Base-by-base conservation (phyloP, 35 echinoderm and acorn worm species). In the Apostichopus parvimensis region DNA sequence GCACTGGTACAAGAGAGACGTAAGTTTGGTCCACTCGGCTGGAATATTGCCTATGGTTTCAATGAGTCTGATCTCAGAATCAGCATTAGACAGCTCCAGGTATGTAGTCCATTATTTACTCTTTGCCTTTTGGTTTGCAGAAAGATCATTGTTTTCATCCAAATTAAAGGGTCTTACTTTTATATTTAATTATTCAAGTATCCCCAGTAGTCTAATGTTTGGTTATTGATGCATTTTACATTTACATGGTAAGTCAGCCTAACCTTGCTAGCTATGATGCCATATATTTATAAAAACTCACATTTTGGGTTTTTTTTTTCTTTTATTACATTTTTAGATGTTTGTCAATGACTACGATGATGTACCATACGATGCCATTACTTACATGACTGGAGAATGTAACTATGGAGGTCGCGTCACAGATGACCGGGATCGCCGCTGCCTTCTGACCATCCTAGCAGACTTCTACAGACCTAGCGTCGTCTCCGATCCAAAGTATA, bases 321-420 rank as follows among this genome's bases (percentile, higher is more conserved):
- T 45, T 4, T 45, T 4, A 45, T 45, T 45, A 45, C 34, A 45
- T 45, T 4, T 83, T 25, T 61, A 98, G 97, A 98, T 98, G 93
- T 98, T 98, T 90, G 93, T 96, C 54, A 98, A 98, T 96, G 97
- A 98, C 66, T 98, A 98, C 61, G 82, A 98, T 13, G 94, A 98
- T 1, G 97, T 98, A 1, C 97, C 95, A 6, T 98, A 94, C 77
- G 97, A 95, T 57, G 97, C 97, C 24, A 93, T 98, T 53, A 26
- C 97, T 17, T 98, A 98, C 86, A 83, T 98, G 95, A 98, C 97
- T 6, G 97, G 97, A 1, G 97, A 98, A 62, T 98, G 97, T 80
- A 98, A 98, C 91, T 98, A 98, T 45, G 97, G 97, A 17, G 97
- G 97, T 15, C 91, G 97, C 13, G 97, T 98, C 54, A 98, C 94